Evolutionary conservation across 2,797 vertebrate genomes (phyloP), one percentile per base, ranked within the genome.

Genomic region (Takifugu ocellatus): DNA sequence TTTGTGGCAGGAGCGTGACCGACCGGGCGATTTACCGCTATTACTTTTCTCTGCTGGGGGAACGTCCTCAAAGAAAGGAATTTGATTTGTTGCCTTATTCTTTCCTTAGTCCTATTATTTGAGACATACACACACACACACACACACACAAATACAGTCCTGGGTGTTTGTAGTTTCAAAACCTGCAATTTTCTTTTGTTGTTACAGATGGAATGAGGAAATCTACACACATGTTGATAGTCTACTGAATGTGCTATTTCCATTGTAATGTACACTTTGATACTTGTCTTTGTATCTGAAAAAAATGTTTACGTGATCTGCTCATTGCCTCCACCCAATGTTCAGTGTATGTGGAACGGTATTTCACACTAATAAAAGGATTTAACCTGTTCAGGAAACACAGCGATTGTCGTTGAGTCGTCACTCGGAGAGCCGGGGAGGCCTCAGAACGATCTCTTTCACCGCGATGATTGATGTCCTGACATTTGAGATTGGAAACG

Each of bases 331-430:
- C 68, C 71, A 82, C 59, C 80, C 31, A 43, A 79, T 86, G 83
- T 87, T 79, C 77, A 85, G 51, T 87, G 83, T 87, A 75, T 81
- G 84, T 91, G 85, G 71, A 81, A 83, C 68, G 69, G 70, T 87
- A 80, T 84, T 84, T 90, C 76, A 84, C 74, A 85, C 75, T 45
- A 91, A 90, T 91, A 87, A 87, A 79, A 72, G 50, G 69, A 64
- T 60, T 59, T 68, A 60, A 53, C 77, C 66, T 59, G 60, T 47
- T 61, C 17, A 4, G 2, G 42, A 21, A 56, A 49, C 50, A 43
- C 0, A 44, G 55, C 21, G 24, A 1, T 53, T 54, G 58, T 53
- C 14, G n/a, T 54, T 26, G 45, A 49, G 25, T 49, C 56, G 12
- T 58, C 55, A 16, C 12, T 56, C n/a, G 5, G 17, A 1, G 17